Conservation (phyloP, 2,797 vertebrate genomes). For the Enteromius mattozi region DNA sequence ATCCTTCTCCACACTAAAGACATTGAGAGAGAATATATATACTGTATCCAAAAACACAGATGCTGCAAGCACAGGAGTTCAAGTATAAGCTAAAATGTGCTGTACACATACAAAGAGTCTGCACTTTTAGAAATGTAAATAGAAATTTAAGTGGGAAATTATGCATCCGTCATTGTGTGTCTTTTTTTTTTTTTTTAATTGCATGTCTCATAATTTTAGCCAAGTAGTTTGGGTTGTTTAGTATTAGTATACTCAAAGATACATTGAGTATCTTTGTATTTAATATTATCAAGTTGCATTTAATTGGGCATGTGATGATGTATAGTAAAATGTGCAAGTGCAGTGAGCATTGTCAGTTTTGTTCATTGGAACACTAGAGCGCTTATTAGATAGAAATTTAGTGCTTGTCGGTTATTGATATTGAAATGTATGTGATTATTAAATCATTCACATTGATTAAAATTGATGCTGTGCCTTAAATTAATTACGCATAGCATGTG, state of each 20-base stretch:
- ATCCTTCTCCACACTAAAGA: constrained; percentile 22
- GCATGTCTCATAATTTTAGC: constrained; percentile 31
- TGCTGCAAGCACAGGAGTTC: constrained; percentile 18
- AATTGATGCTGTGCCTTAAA: constrained; percentile 51
- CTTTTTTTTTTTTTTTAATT: background rate
- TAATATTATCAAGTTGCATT: constrained; percentile 56
- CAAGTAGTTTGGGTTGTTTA: constrained; percentile 25
- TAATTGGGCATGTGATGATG: constrained; percentile 3
- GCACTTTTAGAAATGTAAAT: constrained; percentile 31
- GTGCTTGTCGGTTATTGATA: background rate
- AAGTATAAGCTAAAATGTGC: constrained; percentile 27
- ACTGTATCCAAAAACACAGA: constrained; percentile 17
- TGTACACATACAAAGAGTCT: constrained; percentile 1
- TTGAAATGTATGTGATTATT: background rate
- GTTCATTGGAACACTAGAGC: background rate
- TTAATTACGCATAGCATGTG: background rate
- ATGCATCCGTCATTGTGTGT: background rate
- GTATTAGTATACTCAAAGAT: constrained; percentile 37
- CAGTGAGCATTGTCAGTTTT: constrained; percentile 5
- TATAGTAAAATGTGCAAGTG: background rate
- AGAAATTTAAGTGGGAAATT: constrained; percentile 10
- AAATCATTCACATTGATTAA: constrained; percentile 6
- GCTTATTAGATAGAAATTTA: background rate
- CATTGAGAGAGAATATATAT: background rate
- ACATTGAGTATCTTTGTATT: constrained; percentile 38